Evolutionary conservation across 2,888 invertebrate genomes (phyloP), one percentile per base, ranked within the genome.

Genomic region (Acleris laterana): DNA sequence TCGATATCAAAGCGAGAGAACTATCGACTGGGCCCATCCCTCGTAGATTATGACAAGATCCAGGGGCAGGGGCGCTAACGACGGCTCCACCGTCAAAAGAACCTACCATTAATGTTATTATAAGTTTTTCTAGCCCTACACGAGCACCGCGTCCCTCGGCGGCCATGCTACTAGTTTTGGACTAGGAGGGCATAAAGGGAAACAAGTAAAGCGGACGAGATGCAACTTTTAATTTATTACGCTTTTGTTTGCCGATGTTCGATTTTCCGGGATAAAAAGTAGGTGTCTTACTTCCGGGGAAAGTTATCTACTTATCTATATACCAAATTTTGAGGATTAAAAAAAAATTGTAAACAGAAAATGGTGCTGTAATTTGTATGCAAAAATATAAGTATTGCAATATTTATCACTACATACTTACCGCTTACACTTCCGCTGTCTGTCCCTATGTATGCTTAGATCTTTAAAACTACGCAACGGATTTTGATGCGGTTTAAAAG

Each of bases 71-170:
- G 90, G 89, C 87, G 89, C 90, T 90, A 91, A 92, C 92, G 91
- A 92, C 90, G 87, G 79, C 79, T 84, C 81, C 84, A 85, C 89
- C 89, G 91, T 91, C 92, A 92, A 91, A 92, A 91, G 91, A 89
- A 91, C 89, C 90, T 88, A 91, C 44, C 90, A 89, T 89, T 92
- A 92, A 92, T 88, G 89, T 89, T 92, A 90, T 92, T 91, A 92
- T 90, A 91, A 92, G 87, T 92, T 91, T 89, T 90, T 89, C 89
- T 84, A 87, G 85, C 80, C 83, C 82, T 83, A 69, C 72, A 70
- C 73, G 72, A 71, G 73, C 56, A 46, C 9, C 22, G 68, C 70
- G 70, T 67, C 70, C 70, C 68, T 59, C 69, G 62, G 65, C 69
- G 66, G 67, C 19, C 46, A 42, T 52, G 22, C 28, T 22, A 38